These are phyloP conservation scores for Gila robusta DNA, from an alignment of 2,797 vertebrate genomes.

Conservation along the genomic window DNA sequence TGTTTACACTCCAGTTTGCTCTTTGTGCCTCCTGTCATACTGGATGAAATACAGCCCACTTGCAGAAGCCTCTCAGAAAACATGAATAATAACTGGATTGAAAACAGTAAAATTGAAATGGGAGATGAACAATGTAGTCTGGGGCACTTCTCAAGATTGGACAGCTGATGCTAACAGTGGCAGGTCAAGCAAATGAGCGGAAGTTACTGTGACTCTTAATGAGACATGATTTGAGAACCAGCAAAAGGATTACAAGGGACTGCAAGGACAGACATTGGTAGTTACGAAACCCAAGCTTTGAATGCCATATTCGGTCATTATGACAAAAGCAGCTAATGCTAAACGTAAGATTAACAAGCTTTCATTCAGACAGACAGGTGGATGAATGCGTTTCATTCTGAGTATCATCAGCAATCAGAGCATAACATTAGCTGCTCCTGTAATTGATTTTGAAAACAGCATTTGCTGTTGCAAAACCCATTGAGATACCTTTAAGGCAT, in stretches of 20 bases:
- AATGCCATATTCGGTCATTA: neutral
- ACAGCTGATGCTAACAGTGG: neutral
- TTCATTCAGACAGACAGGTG: neutral
- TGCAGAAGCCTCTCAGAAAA: constrained; percentile 13
- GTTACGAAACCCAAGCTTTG: neutral
- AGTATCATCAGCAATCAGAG: neutral
- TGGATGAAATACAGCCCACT: neutral
- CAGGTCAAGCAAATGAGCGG: neutral
- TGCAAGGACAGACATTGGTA: neutral
- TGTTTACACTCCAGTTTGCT: constrained; percentile 11
- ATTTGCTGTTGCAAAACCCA: neutral
- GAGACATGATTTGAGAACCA: neutral
- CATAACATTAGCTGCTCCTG: neutral
- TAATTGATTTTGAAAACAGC: neutral
- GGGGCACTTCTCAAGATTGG: constrained; percentile 12
- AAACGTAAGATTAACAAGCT: neutral
- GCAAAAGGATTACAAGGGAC: neutral
- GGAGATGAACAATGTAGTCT: neutral
- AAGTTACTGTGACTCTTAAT: neutral
- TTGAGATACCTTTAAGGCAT: neutral
- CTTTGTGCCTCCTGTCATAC: neutral
- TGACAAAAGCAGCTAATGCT: neutral
- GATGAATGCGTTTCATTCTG: neutral
- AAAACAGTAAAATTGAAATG: neutral
- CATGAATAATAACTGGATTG: constrained; percentile 9